Conservation (phyloP, 2,113 vertebrate genomes). For the Mormyrus iriodes region DNA sequence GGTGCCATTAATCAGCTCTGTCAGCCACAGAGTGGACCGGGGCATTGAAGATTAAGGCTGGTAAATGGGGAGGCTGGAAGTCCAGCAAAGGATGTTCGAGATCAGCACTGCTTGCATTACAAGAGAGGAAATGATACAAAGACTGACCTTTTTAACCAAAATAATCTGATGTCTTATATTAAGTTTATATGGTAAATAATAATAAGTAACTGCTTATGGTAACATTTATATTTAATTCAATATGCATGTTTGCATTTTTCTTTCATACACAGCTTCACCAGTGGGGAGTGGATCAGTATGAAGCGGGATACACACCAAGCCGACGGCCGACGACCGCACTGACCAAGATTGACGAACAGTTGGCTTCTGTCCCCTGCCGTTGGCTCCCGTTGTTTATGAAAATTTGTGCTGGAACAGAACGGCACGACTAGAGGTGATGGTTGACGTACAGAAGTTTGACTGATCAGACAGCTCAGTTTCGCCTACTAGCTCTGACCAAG, state of each 20-base stretch:
- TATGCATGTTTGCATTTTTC: not conserved
- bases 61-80: not conserved
- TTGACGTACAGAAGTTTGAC: not conserved
- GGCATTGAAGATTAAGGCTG: slow-evolving; percentile 14
- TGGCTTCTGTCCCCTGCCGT: not conserved
- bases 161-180: not conserved
- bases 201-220: not conserved
- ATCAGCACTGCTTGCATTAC: slow-evolving; percentile 7
- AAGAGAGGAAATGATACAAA: not conserved
- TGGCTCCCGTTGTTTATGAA: not conserved
- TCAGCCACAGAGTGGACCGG: slow-evolving; percentile 13
- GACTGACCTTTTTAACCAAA: not conserved
- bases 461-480: not conserved
- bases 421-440: not conserved
- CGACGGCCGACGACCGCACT: not conserved
- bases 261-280: not conserved
- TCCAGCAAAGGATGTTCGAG: slow-evolving; percentile 32
- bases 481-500: not conserved
- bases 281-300: not conserved
- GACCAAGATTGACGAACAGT: not conserved
- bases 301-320: not conserved
- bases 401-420: not conserved
- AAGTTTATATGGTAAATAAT: not conserved
- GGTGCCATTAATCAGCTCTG: slow-evolving; percentile 32
- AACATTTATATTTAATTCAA: not conserved